Conservation (phyloP, 1,140 invertebrate genomes). For the Monochamus saltuarius region DNA sequence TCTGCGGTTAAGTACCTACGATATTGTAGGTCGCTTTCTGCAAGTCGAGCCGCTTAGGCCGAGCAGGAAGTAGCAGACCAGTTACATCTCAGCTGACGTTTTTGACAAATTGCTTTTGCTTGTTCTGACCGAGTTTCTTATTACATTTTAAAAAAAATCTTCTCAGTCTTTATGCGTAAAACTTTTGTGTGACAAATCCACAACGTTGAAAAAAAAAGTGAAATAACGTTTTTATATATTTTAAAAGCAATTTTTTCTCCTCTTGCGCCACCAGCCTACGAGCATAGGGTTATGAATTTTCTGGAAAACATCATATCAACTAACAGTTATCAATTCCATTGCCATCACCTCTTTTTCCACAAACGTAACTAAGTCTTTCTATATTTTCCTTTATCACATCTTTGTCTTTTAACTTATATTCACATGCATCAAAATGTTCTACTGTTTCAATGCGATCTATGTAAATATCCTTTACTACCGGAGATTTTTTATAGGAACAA, state of each 20-base stretch:
- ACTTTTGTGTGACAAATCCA: constrained; percentile 8
- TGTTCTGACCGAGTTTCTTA: constrained; percentile 13
- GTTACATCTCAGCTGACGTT: constrained; percentile 10
- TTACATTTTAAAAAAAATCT: constrained; percentile 20
- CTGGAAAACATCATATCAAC: constrained; percentile 18
- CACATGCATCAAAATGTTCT: neutral
- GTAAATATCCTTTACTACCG: neutral
- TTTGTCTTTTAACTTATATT: constrained; percentile 4
- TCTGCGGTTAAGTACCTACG: too few relatives aligned
- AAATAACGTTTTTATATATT: constrained; percentile 24
- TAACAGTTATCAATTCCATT: constrained; percentile 20
- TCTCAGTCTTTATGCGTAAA: constrained; percentile 18
- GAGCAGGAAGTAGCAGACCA: too few relatives aligned
- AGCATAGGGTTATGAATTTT: constrained; percentile 25
- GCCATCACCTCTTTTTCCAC: constrained; percentile 13
- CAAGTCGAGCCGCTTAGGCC: too few relatives aligned
- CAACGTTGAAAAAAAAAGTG: constrained; percentile 15
- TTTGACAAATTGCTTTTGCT: constrained; percentile 5
- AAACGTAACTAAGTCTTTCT: constrained; percentile 11
- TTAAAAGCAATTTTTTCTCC: constrained; percentile 17
- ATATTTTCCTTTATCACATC: neutral
- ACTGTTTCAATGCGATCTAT: constrained; percentile 4
- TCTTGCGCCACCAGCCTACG: constrained; percentile 21
- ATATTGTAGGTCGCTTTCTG: too few relatives aligned
- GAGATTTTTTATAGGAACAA: constrained; percentile 4